Evolutionary conservation across 92 coral and sea anemone genomes (phyloP).

Genomic region (Blastomussa wellsi): DNA sequence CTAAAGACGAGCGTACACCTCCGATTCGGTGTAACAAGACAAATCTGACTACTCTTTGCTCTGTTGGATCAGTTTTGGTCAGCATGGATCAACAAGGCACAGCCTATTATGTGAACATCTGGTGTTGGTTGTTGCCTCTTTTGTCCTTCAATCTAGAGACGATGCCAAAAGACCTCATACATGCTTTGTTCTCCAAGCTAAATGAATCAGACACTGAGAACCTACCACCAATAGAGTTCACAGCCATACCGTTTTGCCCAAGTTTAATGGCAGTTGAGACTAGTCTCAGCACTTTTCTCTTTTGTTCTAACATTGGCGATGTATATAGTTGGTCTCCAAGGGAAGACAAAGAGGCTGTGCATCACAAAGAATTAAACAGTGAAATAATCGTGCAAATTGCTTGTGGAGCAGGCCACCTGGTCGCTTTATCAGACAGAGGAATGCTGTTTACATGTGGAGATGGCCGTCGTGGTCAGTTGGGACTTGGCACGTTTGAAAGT

Average conservation of each 20-base stretch:
- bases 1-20: neutral
- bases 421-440: conserved; percentile 63
- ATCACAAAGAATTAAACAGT: conserved; percentile 60
- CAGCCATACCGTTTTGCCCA: conserved; percentile 18
- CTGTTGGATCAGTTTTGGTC: conserved; percentile 47
- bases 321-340: conserved; percentile 66
- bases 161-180: conserved; percentile 1
- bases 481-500: conserved; percentile 51
- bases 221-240: conserved; percentile 50
- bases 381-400: conserved; percentile 68
- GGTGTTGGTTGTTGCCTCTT: conserved; percentile 31
- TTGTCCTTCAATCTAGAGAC: neutral
- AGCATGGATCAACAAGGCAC: conserved; percentile 38
- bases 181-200: conserved; percentile 6
- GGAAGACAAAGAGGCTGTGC: conserved; percentile 23
- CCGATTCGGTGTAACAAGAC: conserved; percentile 28
- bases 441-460: conserved; percentile 54
- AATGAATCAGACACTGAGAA: neutral
- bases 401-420: conserved; percentile 65
- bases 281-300: conserved; percentile 49
- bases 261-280: conserved; percentile 54
- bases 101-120: conserved; percentile 31
- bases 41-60: conserved; percentile 27
- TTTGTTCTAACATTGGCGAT: conserved; percentile 67
- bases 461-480: conserved; percentile 64